Conservation (phyloP, 2,888 invertebrate species). For the Elmis aenea region DNA sequence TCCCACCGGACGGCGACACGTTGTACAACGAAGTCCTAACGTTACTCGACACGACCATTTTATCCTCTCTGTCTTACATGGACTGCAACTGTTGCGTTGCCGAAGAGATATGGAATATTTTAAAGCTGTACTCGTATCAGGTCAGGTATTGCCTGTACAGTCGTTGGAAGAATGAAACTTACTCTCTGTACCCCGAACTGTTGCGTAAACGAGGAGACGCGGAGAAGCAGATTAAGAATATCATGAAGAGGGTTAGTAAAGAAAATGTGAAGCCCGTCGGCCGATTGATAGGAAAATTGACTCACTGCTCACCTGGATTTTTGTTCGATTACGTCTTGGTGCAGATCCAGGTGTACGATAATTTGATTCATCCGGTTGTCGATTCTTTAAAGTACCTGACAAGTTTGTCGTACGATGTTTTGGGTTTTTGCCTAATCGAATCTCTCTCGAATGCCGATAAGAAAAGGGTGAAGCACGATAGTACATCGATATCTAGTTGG, state of each 20-base stretch:
- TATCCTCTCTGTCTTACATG: slow-evolving; percentile 87
- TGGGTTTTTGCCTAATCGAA: slow-evolving; percentile 93
- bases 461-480: slow-evolving; percentile 77
- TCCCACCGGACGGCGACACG: slow-evolving; percentile 47
- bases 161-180: slow-evolving; percentile 93
- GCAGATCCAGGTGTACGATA: slow-evolving; percentile 47
- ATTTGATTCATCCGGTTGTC: slow-evolving; percentile 73
- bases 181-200: slow-evolving; percentile 74
- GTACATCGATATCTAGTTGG: slow-evolving; percentile 90
- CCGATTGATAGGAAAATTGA: slow-evolving; percentile 91
- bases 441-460: slow-evolving; percentile 76
- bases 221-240: slow-evolving; percentile 87
- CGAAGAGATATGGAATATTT: slow-evolving; percentile 90
- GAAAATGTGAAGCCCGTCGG: slow-evolving; percentile 98
- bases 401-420: slow-evolving; percentile 89
- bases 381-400: slow-evolving; percentile 96
- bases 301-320: slow-evolving; percentile 92
- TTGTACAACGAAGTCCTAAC: slow-evolving; percentile 81
- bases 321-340: slow-evolving; percentile 83
- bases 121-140: slow-evolving; percentile 83
- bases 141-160: slow-evolving; percentile 82
- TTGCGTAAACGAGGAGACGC: slow-evolving; percentile 81
- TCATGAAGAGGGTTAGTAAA: slow-evolving; percentile 96
- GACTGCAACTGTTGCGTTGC: slow-evolving; percentile 94
- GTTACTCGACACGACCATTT: slow-evolving; percentile 78